Evolutionary conservation across 2,888 invertebrate genomes (phyloP), one percentile per base, ranked within the genome.

Genomic region (Kuschelorhynchus macadamiae): DNA sequence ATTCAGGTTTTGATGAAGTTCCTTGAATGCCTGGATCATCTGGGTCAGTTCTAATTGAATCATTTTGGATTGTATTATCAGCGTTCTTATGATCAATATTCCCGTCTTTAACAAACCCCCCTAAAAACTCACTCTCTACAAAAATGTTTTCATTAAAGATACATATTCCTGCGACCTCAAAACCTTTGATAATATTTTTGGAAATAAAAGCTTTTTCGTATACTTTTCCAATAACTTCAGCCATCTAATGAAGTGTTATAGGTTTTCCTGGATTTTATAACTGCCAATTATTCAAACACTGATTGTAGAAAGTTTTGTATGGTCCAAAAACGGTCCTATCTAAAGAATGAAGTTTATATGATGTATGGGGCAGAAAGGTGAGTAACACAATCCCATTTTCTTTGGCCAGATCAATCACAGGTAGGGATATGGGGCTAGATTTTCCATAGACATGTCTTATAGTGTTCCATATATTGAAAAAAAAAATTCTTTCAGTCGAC

Each of bases 261-360:
- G 69, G 71, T 57, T 68, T 36, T 39, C 60, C 71, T 18, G 62
- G 62, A 50, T 71, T 49, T 21, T 50, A 33, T 16, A 61, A 14
- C 42, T 59, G 62, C 63, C 50, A 72, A 12, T 72, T 61, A 47
- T 44, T 62, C 7, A 49, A 50, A 41, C 71, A 69, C 9, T 56
- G 41, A 59, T 67, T 70, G 52, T 69, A 75, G 30, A 67, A 65
- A 8, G 60, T 53, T 44, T 77, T 75, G 16, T 73, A 57, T 8
- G 74, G 74, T 11, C 72, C 72, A 71, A 76, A 76, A 12, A 76
- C 71, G 11, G 67, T 65, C 30, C 63, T 70, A 61, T 76, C 72
- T 2, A 71, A 64, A 66, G 41, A 9, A 3, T 41, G 41, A 14
- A 41, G 9, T 41, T 41, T 41, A 41, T 41, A 71, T 7, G 7